These are phyloP conservation scores for Cynodonichthys magdalenae DNA, from an alignment of 2,797 vertebrate genomes.

Conservation along the genomic window DNA sequence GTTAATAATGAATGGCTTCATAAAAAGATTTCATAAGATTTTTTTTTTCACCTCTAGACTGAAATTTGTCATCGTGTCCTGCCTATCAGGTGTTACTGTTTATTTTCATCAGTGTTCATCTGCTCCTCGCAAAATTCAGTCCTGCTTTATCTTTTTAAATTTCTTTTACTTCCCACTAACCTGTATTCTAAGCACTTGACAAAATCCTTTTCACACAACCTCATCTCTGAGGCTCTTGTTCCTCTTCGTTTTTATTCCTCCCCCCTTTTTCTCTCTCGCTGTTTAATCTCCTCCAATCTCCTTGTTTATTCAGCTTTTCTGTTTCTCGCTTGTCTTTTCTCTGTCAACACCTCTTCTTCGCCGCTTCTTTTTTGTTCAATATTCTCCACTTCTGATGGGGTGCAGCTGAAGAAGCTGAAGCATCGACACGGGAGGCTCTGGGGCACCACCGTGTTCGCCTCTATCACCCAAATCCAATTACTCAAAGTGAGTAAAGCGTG, in stretches of 20 bases:
- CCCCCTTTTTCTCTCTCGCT: not conserved
- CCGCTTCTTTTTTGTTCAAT: constrained; percentile 28
- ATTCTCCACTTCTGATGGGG: constrained; percentile 10
- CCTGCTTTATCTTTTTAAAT: not conserved
- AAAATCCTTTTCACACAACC: not conserved
- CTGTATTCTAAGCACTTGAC: constrained; percentile 12
- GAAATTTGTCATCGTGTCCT: not conserved
- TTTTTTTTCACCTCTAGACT: not conserved
- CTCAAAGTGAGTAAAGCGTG: constrained; percentile 31
- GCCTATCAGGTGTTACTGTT: not conserved
- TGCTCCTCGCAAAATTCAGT: constrained; percentile 1
- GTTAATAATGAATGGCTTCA: constrained; percentile 48
- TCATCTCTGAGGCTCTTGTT: not conserved
- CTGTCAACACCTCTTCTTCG: not conserved
- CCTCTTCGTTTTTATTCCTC: constrained; percentile 4
- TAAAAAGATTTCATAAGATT: no score
- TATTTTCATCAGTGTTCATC: constrained; percentile 13
- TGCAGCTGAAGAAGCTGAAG: constrained; percentile 19
- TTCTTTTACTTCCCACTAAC: constrained; percentile 14
- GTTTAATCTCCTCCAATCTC: constrained; percentile 11
- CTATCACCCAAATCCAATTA: constrained; percentile 55
- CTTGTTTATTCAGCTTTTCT: constrained; percentile 1
- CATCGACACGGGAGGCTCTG: constrained; percentile 29
- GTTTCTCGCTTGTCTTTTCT: constrained; percentile 7
- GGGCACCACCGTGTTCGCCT: constrained; percentile 39